Evolutionary conservation across 2,888 invertebrate genomes (phyloP).

Genomic region (Athalia circularis): DNA sequence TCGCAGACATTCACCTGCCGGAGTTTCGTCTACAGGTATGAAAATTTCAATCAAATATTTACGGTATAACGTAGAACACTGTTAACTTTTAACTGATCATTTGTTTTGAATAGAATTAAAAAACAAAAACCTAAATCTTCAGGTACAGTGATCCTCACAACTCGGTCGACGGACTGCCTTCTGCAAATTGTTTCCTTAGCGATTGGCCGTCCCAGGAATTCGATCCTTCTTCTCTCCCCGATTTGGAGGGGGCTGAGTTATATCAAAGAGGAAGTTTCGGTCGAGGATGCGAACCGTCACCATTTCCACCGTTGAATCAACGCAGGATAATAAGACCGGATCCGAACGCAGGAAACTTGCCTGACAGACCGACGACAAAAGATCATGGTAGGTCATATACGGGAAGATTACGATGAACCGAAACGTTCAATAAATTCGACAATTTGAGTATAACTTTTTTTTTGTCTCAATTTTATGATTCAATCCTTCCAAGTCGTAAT

Average conservation of each 20-base stretch:
- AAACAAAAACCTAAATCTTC: constrained; percentile 43
- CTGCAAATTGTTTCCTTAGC: constrained; percentile 86
- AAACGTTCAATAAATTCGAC: too few species aligned
- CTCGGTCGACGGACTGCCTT: constrained; percentile 76
- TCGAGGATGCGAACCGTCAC: constrained; percentile 86
- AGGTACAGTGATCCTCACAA: constrained; percentile 80
- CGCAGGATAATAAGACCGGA: constrained; percentile 20
- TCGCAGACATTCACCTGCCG: constrained; percentile 85
- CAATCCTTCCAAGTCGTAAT: neutral
- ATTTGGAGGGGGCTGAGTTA: constrained; percentile 81
- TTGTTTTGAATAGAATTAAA: neutral
- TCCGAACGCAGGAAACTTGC: constrained; percentile 6
- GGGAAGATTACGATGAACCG: too few species aligned
- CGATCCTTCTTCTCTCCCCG: constrained; percentile 78
- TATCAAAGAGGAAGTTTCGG: constrained; percentile 90
- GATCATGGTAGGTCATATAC: constrained; percentile 56
- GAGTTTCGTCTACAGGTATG: constrained; percentile 85
- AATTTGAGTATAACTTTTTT: too few species aligned
- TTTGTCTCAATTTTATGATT: too few species aligned
- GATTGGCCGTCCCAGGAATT: constrained; percentile 84
- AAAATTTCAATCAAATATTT: constrained; percentile 3
- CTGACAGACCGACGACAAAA: constrained; percentile 47
- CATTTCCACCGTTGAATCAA: constrained; percentile 62
- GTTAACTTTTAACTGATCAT: too few species aligned
- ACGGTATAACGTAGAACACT: neutral